Base-by-base conservation (phyloP, 1,140 invertebrate genomes). In the Carposina sasakii region DNA sequence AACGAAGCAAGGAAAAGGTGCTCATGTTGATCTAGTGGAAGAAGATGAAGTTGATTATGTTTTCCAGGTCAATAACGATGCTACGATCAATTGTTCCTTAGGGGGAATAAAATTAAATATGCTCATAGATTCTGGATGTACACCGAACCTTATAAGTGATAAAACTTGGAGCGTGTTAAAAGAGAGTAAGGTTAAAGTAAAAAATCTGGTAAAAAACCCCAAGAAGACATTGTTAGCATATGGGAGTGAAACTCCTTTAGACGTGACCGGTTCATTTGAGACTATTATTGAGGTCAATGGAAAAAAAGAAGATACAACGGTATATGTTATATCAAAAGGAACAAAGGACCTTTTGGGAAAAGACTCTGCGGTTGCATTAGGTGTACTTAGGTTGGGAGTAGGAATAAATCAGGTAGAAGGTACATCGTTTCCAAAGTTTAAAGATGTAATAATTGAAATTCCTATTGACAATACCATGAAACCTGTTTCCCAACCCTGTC, bases 111-210 rank as follows among this genome's bases (percentile, higher is more conserved):
- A 22, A 1, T 22, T 13, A 15, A 26, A 34, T 1, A 28, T 50
- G 15, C 28, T 50, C 17, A 42, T 50, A n/a, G 39, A 50, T 34
- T 50, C 39, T 15, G 48, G 39, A 9, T 33, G 39, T 30, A 42
- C 31, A 20, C 5, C n/a, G 26, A 50, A 42, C 13, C 12, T 50
- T 1, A 43, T 50, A 24, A 42, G 19, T 1, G 48, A 33, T n/a
- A 21, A 50, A n/a, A 34, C 48, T 5, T 50, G 48, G 48, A 22
- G 22, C 2, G 4, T 21, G 8, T 10, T 49, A 9, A 49, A 41
- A 33, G 16, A 2, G 1, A 49, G 23, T 1, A 20, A 33, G 2
- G 46, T 30, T 17, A 2, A 3, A 5, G 8, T 17, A n/a, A 9
- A 17, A 2, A 48, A 48, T 6, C 46, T 40, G 21, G 10, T 30